phyloP scores from a whole-genome alignment of 2,888 invertebrate genomes.

The Alloscopus bannaensis region DNA sequence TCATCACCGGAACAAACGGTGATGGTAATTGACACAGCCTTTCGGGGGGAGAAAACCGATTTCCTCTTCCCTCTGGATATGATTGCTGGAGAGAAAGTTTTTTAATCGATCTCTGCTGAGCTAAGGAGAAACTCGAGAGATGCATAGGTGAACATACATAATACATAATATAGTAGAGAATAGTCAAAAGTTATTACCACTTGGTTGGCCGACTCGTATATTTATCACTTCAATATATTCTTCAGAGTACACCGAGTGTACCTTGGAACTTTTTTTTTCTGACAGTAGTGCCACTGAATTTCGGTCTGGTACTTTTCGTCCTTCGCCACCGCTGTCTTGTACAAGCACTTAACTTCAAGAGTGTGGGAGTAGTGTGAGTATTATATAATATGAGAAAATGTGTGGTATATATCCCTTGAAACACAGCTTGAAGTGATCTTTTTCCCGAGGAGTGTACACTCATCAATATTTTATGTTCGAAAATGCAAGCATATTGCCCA shows the following conservation, averaged over 20 bases:
- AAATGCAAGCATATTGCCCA: constrained; percentile 55
- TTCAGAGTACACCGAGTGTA: too few relatives aligned
- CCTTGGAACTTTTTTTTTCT: too few relatives aligned
- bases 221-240: too few relatives aligned
- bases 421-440: constrained; percentile 23
- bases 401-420: constrained; percentile 11
- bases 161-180: too few relatives aligned
- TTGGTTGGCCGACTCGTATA: too few relatives aligned
- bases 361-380: neutral
- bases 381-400: neutral
- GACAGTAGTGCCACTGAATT: too few relatives aligned
- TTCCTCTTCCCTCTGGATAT: constrained; percentile 27
- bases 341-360: constrained; percentile 14
- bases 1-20: constrained; percentile 34
- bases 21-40: constrained; percentile 42
- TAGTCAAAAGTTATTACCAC: constrained; percentile 14
- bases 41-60: constrained; percentile 21
- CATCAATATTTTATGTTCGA: constrained; percentile 53
- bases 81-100: constrained; percentile 35
- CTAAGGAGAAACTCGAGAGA: constrained; percentile 38
- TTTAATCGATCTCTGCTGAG: constrained; percentile 53
- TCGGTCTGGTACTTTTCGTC: neutral
- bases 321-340: neutral
- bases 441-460: constrained; percentile 22
- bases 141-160: too few relatives aligned